Evolutionary conservation across 2,888 invertebrate genomes (phyloP).

Genomic region (Apamea epomidion): DNA sequence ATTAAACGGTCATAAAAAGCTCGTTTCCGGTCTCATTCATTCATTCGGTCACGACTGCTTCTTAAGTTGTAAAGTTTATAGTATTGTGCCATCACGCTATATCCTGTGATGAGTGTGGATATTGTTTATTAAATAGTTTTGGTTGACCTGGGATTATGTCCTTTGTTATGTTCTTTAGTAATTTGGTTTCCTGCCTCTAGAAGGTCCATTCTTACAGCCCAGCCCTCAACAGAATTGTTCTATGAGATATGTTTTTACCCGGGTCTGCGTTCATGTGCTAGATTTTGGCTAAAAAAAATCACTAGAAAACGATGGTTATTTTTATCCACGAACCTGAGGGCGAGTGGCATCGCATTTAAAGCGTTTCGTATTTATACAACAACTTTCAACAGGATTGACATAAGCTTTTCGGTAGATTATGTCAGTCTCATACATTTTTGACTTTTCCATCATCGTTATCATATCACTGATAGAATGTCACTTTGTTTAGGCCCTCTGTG

Average conservation of each 20-base stretch:
- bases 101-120: conserved; percentile 23
- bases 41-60: conserved; percentile 53
- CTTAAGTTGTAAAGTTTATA: conserved; percentile 55
- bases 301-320: too few species aligned
- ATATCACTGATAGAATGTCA: too few species aligned
- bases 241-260: neutral
- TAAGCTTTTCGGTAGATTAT: too few species aligned
- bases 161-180: neutral
- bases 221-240: neutral
- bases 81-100: conserved; percentile 38
- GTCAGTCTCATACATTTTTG: too few species aligned
- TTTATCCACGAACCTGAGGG: too few species aligned
- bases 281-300: neutral
- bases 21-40: conserved; percentile 50
- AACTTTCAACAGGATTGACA: too few species aligned
- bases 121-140: conserved; percentile 7
- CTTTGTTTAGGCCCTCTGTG: too few species aligned
- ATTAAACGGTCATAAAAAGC: conserved; percentile 57
- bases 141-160: neutral
- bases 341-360: too few species aligned
- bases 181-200: neutral
- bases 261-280: neutral
- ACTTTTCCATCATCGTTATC: too few species aligned
- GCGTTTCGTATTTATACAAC: too few species aligned
- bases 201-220: too few species aligned